Conservation (phyloP, 2,113 vertebrate species). For the Trichechus manatus region DNA sequence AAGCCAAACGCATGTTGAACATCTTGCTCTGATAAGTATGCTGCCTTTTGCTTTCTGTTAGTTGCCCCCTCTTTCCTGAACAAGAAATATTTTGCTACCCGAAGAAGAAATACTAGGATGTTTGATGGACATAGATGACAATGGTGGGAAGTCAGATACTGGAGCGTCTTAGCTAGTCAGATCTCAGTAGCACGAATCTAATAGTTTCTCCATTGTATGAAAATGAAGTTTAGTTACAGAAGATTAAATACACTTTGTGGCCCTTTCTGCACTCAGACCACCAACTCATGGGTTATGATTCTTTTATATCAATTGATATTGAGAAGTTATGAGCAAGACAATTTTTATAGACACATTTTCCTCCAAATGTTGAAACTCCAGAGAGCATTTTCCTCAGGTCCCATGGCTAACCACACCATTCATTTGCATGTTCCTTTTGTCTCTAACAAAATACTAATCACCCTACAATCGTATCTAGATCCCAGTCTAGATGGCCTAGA, state of each 20-base stretch:
- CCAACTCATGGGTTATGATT: background rate
- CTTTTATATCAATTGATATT: background rate
- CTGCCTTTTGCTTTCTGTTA: background rate
- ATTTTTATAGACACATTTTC: background rate
- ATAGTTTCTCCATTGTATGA: background rate
- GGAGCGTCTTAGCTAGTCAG: background rate
- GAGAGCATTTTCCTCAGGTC: background rate
- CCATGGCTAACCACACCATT: background rate
- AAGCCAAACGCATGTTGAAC: background rate
- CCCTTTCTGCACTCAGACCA: background rate
- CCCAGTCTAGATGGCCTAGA: background rate
- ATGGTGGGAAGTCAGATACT: background rate
- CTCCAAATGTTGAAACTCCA: conserved; percentile 11
- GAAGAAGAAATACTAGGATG: background rate
- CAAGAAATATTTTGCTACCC: background rate
- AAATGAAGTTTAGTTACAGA: background rate
- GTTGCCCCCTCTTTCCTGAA: background rate
- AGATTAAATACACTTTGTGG: background rate
- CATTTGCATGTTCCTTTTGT: conserved; percentile 20
- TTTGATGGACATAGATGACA: background rate
- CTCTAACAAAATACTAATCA: background rate
- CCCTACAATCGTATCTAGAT: background rate
- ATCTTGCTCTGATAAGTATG: background rate
- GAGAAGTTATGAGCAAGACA: background rate
- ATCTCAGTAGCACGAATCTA: conserved; percentile 3